Base-by-base conservation (phyloP, 2,888 invertebrate species). In the Malthinus seriepunctatus region DNA sequence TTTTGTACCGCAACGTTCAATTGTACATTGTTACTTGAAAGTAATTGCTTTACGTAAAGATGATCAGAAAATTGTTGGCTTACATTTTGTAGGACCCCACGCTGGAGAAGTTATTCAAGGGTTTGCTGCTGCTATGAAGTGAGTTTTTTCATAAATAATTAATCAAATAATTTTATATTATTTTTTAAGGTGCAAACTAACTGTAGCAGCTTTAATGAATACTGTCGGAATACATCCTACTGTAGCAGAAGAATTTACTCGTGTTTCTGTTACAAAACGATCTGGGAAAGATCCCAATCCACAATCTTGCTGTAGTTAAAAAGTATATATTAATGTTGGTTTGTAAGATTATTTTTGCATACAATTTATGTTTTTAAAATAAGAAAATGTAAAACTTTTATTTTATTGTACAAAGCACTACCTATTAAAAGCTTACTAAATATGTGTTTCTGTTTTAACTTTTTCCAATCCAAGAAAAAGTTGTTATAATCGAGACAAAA, bases 21-120 rank as follows among this genome's bases (percentile, higher is more conserved):
- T 92, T 69, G 87, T 88, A 71, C 88, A 90, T 77, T 97, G 97
- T 79, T 98, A 97, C 79, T 81, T 93, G 66, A 98, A 98, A 81
- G 90, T 92, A 1, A 83, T 94, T 35, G 87, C 89, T 45, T 74
- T 85, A 54, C 82, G 86, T 60, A 82, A 80, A 60, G 85, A 83
- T 3, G 87, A 90, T 62, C 89, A 91, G 78, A 85, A 84, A 69
- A 86, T 96, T 15, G 79, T 96, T 48, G 96, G 96, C 1, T 85
- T 96, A 76, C 96, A 96, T 80, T 93, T 95, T 72, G 81, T 93
- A 65, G 95, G 96, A 1, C 95, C 95, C 1, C 88, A 89, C 70
- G 95, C 95, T 48, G 96, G 96, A 1, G 96, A 96, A 83, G 88
- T 96, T 59, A 93, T 95, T 64, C 96, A 96, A 83, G 96, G 96